Base-by-base conservation (phyloP, 2,888 invertebrate genomes). In the Marronus borbonicus region DNA sequence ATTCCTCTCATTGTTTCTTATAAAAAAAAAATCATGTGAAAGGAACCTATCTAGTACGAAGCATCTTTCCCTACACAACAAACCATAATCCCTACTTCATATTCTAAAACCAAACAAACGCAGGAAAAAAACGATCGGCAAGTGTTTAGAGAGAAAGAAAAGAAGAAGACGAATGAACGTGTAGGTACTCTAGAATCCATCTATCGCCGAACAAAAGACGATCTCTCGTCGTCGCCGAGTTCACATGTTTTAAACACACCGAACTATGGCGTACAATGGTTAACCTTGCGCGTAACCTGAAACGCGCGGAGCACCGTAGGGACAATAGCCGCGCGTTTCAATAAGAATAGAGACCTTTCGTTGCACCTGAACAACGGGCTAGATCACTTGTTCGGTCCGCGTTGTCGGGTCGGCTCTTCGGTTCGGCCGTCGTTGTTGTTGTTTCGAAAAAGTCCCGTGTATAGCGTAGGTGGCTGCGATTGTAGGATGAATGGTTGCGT, bases 241-340 rank as follows among this genome's bases (percentile, higher is more conserved):
- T 84, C 85, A 85, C 85, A 84, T 84, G 83, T 85, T 85, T 85
- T 85, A 84, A 85, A 85, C 84, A 84, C 83, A 81, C 44, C 79
- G 79, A 36, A 36, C 31, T 5, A 36, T 36, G 31, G 78, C 79
- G 77, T 81, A 85, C 85, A 85, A 85, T 84, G 82, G 84, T 77
- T 83, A 84, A 84, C 86, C 86, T 86, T 86, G 84, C 82, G 81
- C 82, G 86, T 86, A 86, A 86, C 86, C 85, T 84, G 85, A 86
- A 85, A 85, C 86, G 80, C 81, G 83, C 83, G 84, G 84, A 36
- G 44, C 8, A 12, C 44, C 12, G 2, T 44, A 44, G 55, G 55
- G 17, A 55, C 55, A 55, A 55, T 55, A 55, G 55, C 55, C 17
- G 55, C 55, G 8, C 55, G 17, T 4, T 17, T 55, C 17, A 55